phyloP scores from a whole-genome alignment of 2,797 vertebrate species.

The Rhinella marina region DNA sequence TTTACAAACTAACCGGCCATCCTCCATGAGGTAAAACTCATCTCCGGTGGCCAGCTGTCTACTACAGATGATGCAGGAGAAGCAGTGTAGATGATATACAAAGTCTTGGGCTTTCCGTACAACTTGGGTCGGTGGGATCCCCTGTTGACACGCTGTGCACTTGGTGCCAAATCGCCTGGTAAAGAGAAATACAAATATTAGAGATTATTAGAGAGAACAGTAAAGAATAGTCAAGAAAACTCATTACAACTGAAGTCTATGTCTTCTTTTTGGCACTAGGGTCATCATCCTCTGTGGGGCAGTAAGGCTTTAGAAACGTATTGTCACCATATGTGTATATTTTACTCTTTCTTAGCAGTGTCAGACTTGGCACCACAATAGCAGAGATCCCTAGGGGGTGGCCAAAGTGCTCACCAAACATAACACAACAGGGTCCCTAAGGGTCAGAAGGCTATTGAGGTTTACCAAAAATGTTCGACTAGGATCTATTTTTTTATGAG shows the following conservation, averaged over 20 bases:
- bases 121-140: conserved; percentile 97
- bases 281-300: not conserved
- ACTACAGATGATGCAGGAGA: conserved; percentile 96
- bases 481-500: not conserved
- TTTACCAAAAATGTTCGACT: not conserved
- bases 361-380: not conserved
- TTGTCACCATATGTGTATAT: not conserved
- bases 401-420: not conserved
- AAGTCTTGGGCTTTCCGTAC: conserved; percentile 98
- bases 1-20: conserved; percentile 95
- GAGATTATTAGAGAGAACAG: not conserved
- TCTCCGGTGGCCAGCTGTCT: conserved; percentile 95
- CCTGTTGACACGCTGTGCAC: conserved; percentile 97
- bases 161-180: conserved; percentile 95
- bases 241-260: not conserved
- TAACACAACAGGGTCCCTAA: not conserved
- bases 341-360: not conserved
- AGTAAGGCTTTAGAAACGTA: not conserved
- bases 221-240: not conserved
- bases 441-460: not conserved
- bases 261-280: not conserved
- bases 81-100: conserved; percentile 97
- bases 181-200: conserved; percentile 11
- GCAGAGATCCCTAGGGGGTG: not conserved
- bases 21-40: conserved; percentile 99